Evolutionary conservation across 2,113 vertebrate genomes (phyloP).

Genomic region (Hippocampus mohnikei): DNA sequence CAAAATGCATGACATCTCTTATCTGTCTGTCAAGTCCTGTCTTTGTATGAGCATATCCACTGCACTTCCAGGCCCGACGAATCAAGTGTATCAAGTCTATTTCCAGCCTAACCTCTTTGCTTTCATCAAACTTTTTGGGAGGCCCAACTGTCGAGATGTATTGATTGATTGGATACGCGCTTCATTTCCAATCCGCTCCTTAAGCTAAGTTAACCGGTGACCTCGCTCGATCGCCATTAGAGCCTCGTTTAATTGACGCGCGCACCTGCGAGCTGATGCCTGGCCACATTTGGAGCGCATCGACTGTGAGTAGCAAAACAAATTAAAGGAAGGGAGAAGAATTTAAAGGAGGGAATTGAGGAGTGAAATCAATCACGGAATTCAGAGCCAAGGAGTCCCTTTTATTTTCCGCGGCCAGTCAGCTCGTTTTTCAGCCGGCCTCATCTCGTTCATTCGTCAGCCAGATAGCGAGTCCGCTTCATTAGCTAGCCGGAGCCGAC

Average conservation of each 20-base stretch:
- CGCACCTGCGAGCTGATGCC: background rate
- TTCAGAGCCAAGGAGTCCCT: constrained; percentile 17
- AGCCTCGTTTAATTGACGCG: constrained; percentile 21
- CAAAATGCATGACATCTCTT: too few species aligned
- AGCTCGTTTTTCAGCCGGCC: constrained; percentile 56
- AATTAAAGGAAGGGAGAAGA: constrained; percentile 43
- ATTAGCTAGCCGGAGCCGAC: constrained; percentile 31
- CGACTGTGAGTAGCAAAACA: constrained; percentile 25
- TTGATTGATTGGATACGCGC: background rate
- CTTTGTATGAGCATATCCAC: too few species aligned
- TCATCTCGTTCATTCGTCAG: constrained; percentile 51
- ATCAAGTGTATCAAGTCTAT: constrained; percentile 2
- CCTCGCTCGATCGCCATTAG: constrained; percentile 11
- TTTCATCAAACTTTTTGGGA: background rate
- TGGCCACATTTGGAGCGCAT: constrained; percentile 29
- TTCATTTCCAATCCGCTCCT: background rate
- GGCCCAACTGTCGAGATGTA: background rate
- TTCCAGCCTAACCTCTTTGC: constrained; percentile 29
- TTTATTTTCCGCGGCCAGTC: constrained; percentile 18
- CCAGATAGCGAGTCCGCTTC: constrained; percentile 27
- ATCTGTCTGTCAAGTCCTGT: too few species aligned
- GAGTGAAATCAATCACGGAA: constrained; percentile 57
- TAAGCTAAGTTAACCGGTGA: constrained; percentile 22
- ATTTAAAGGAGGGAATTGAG: constrained; percentile 11
- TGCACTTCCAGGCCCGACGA: too few species aligned